Base-by-base conservation (phyloP, 1,140 invertebrate species). In the Apocrypta bakeri region DNA sequence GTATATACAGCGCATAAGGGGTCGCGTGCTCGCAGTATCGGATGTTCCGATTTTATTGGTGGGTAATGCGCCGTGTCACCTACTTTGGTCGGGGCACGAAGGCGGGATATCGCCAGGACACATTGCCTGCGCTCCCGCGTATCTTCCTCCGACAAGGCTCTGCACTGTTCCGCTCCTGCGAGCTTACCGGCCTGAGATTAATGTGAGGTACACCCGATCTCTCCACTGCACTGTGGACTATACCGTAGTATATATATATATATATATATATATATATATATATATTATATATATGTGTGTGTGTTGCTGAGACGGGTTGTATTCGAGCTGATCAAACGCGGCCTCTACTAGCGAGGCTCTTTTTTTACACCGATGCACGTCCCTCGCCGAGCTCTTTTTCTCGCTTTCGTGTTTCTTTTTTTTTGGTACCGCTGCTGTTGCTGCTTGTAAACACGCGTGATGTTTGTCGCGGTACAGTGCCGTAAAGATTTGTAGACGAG, bases 31-130 rank as follows among this genome's bases (percentile, higher is more conserved):
- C 33, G 48, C 68, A 69, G 68, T 63, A 40, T 63, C 56, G 74
- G 74, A 76, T 79, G 40, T 79, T 29, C 40, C 66, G 77, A 79
- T 79, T 79, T 79, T 71, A 80, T 64, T 80, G 69, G 68, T 24
- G 79, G 56, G n/a, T 73, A 73, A 73, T 80, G 48, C 48, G 27
- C 69, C 79, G 74, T 79, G 77, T 79, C 77, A 79, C 66, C 77
- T 31, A 56, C 64, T 79, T 79, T 48, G 42, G 31, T 25, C 37
- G 61, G 31, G 72, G 72, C 72, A 31, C 31, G 68, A 71, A 31
- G 27, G 29, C 68, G 17, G 29, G 31, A 56, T 56, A 56, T 56
- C 48, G 48, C 48, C 48, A 21, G 48, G 48, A 56, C 48, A 56
- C 48, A 56, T 56, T 56, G 48, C 48, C 48, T 56, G 48, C 48